Percentiles rank a stretch among this genome's conserved stretches.
phyloP scores from a whole-genome alignment of 2,797 vertebrate species.

The Sebastes dallii region DNA sequence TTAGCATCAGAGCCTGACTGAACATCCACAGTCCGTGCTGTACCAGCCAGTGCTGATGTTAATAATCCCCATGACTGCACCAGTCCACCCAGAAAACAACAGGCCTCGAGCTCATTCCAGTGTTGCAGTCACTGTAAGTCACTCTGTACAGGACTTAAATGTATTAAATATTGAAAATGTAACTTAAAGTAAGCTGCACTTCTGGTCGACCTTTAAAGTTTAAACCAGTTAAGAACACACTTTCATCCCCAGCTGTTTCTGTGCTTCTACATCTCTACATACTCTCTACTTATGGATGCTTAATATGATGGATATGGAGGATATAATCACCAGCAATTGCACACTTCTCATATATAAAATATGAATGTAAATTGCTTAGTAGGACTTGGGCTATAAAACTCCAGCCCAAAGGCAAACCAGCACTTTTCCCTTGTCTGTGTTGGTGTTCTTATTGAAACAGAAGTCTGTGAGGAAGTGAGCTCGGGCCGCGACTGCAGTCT shows the following conservation, averaged over 20 bases:
- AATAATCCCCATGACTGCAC: neutral
- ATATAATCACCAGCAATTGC: neutral
- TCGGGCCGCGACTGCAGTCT: too few species aligned
- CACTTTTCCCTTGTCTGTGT: neutral
- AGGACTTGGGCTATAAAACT: neutral
- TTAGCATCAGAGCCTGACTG: conserved; percentile 1
- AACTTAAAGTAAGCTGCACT: neutral
- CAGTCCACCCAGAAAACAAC: neutral
- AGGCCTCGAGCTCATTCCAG: neutral
- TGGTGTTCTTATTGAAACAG: neutral
- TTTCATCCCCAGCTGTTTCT: neutral
- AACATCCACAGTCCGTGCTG: neutral
- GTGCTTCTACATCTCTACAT: neutral
- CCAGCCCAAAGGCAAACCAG: neutral
- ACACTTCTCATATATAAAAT: neutral
- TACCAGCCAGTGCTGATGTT: neutral
- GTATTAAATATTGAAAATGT: neutral
- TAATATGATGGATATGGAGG: neutral
- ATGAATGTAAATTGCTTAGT: neutral
- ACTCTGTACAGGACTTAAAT: neutral
- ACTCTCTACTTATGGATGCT: neutral
- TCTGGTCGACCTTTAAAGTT: neutral
- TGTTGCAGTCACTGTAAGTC: too few species aligned
- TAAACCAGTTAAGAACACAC: neutral
- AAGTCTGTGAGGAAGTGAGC: too few species aligned